Conservation (phyloP, 2,888 invertebrate genomes). For the Melieria crassipennis region DNA sequence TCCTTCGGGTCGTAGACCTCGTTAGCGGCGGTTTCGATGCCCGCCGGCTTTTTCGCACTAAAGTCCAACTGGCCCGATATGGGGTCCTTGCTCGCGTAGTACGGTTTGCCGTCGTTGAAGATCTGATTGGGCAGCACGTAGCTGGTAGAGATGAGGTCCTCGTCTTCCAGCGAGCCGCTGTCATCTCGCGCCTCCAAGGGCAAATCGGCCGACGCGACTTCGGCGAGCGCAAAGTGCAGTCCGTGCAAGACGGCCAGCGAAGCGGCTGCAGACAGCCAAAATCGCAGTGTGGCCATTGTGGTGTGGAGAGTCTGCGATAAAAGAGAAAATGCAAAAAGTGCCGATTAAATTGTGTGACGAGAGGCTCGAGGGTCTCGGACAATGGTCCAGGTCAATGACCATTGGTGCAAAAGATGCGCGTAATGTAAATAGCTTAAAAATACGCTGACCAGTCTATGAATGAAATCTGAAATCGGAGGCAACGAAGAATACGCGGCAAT, state of each 20-base stretch:
- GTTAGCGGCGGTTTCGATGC: slow-evolving; percentile 61
- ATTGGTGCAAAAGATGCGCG: no score
- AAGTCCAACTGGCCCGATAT: slow-evolving; percentile 75
- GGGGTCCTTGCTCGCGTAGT: slow-evolving; percentile 76
- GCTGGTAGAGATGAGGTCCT: slow-evolving; percentile 59
- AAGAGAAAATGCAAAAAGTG: slow-evolving; percentile 14
- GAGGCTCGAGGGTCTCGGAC: neutral
- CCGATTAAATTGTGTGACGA: neutral
- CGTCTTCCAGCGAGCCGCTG: slow-evolving; percentile 55
- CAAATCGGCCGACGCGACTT: slow-evolving; percentile 51
- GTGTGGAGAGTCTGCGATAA: slow-evolving; percentile 16
- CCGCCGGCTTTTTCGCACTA: slow-evolving; percentile 67
- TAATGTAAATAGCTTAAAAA: no score
- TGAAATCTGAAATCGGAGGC: no score
- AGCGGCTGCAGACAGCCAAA: slow-evolving; percentile 38
- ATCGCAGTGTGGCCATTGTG: slow-evolving; percentile 37
- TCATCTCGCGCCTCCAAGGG: slow-evolving; percentile 57
- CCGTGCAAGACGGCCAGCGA: slow-evolving; percentile 21
- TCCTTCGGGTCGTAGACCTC: slow-evolving; percentile 67
- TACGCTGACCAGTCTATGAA: no score
- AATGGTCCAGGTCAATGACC: no score
- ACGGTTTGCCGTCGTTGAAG: slow-evolving; percentile 77
- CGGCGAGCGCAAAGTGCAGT: slow-evolving; percentile 22
- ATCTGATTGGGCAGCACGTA: slow-evolving; percentile 69
- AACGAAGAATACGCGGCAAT: no score